These are phyloP conservation scores for Tetragonisca angustula DNA, from an alignment of 2,888 invertebrate species.

Conservation along the genomic window DNA sequence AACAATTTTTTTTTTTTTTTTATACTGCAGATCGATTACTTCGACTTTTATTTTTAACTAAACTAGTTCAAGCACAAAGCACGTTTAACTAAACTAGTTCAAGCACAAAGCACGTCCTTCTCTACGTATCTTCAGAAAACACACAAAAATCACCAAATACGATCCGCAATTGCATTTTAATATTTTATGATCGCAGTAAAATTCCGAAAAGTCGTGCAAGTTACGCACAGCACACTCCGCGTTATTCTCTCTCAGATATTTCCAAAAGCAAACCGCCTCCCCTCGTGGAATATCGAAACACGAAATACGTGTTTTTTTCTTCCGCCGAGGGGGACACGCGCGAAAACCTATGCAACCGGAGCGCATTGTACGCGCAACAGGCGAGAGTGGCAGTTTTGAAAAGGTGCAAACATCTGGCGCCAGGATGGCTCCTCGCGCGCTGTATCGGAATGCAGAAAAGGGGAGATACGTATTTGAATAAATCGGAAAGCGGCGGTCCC, in stretches of 20 bases:
- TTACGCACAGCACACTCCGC: too few species aligned
- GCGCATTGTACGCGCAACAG: constrained; percentile 69
- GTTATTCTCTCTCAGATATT: background rate
- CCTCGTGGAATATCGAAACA: background rate
- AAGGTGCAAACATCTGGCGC: constrained; percentile 75
- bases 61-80: too few species aligned
- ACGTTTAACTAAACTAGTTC: too few species aligned
- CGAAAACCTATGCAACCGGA: constrained; percentile 39
- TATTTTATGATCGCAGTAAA: too few species aligned
- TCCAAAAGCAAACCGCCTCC: background rate
- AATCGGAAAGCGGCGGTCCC: constrained; percentile 72
- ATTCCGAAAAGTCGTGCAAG: too few species aligned
- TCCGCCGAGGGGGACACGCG: constrained; percentile 28
- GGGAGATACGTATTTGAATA: constrained; percentile 74
- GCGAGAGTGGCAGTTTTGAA: constrained; percentile 60
- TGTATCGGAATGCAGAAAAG: constrained; percentile 73
- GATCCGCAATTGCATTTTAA: too few species aligned
- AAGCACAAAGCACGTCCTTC: too few species aligned
- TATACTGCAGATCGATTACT: too few species aligned
- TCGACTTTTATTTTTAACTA: too few species aligned
- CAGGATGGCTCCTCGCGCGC: constrained; percentile 56
- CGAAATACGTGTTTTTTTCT: constrained; percentile 43
- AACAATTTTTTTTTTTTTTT: too few species aligned
- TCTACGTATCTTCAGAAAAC: too few species aligned
- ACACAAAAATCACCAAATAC: too few species aligned